Base-by-base conservation (phyloP, 2,797 vertebrate genomes). In the Vultur gryphus region DNA sequence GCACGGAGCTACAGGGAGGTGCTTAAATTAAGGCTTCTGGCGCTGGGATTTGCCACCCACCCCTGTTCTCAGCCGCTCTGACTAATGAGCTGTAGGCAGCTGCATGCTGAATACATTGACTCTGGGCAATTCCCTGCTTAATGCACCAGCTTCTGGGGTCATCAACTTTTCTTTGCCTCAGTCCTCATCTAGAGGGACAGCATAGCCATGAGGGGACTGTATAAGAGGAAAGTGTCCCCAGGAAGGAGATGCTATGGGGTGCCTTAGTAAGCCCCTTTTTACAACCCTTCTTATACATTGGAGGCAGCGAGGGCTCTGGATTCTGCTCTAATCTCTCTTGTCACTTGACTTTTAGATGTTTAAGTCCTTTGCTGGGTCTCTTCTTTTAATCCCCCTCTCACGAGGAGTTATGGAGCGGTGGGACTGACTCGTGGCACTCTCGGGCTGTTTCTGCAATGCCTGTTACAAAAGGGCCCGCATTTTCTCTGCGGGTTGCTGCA, bases 11-110 rank as follows among this genome's bases (percentile, higher is more conserved):
- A 48, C 12, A 66, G 43, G 33, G 54, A 94, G 33, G 62, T 69
- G 33, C 33, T 81, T 81, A 52, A 95, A 91, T 84, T 72, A 72
- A 86, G 21, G 43, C 11, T 95, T 95, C 58, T 91, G 70, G 65
- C 54, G 79, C 72, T 96, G 95, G 51, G 93, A 96, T 96, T 95
- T 82, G 84, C 79, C 70, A 86, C 54, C 76, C 83, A 91, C 58
- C 93, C 61, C 6, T 37, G 66, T 96, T 96, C 94, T 96, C 93
- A 95, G 87, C 91, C 2, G 0, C 31, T 89, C 75, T 93, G 85
- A 96, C 89, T 95, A 94, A 96, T 41, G 73, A 95, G 43, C 70
- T 4, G 12, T 79, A 91, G 85, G 87, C 79, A 90, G 92, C 79
- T 67, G 49, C 61, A 19, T 17, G 33, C 41, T 84, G 61, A 79